A percentile compares a stretch with the other conserved stretches of the same genome.
Conservation (phyloP, 2,888 invertebrate genomes). For the Papilio elwesi region DNA sequence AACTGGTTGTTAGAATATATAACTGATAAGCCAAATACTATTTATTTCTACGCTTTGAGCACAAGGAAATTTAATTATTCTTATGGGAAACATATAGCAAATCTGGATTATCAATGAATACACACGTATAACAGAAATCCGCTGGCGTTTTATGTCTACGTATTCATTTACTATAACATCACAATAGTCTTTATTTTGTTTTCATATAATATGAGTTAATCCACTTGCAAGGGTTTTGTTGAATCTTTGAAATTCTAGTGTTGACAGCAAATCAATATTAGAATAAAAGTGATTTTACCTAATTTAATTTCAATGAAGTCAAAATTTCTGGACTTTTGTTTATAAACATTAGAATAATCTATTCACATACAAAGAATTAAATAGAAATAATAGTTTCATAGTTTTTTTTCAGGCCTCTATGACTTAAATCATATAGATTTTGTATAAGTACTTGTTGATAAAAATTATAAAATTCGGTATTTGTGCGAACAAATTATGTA, state of each 20-base stretch:
- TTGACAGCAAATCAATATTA: not conserved
- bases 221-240: not conserved
- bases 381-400: conserved; percentile 6
- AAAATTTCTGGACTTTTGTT: not conserved
- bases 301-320: not conserved
- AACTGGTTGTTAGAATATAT: conserved; percentile 15
- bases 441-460: conserved; percentile 6
- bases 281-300: not conserved
- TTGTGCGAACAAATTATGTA: conserved; percentile 70
- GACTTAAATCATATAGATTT: conserved; percentile 12
- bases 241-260: not conserved
- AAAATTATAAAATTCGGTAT: conserved; percentile 43
- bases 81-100: not conserved
- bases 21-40: conserved; percentile 38
- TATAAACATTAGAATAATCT: not conserved
- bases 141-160: not conserved
- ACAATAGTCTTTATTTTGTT: no score
- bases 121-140: not conserved
- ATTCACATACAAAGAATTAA: not conserved
- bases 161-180: not conserved
- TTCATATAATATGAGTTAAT: not conserved
- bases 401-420: conserved; percentile 13
- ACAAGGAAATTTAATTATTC: conserved; percentile 35
- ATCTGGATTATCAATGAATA: not conserved
- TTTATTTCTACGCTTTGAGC: conserved; percentile 40